Percentiles rank a stretch among this genome's conserved stretches.
Conservation (phyloP, 2,888 invertebrate species). For the Tenthredo scrophulariae region DNA sequence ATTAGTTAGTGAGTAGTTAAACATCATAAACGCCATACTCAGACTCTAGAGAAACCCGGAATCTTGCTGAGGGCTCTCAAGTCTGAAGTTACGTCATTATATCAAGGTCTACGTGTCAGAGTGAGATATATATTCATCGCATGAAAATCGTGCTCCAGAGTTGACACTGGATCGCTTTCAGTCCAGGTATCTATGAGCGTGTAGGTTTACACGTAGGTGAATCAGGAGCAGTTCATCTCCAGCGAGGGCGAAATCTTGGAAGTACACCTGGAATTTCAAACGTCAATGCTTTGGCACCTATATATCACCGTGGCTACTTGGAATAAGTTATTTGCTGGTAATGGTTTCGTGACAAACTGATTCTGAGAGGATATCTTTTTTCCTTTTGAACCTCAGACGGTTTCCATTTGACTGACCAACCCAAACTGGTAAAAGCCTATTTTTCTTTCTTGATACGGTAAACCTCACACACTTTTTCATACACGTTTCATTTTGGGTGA, state of each 20-base stretch:
- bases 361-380: background rate
- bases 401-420: background rate
- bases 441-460: background rate
- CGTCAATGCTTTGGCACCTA: background rate
- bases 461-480: background rate
- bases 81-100: background rate
- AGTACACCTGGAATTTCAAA: background rate
- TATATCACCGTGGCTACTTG: background rate
- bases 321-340: background rate
- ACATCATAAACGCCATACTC: background rate
- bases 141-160: background rate
- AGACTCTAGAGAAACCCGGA: background rate
- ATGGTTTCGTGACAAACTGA: background rate
- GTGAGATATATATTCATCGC: background rate
- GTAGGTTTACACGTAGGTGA: background rate
- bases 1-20: background rate
- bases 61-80: background rate
- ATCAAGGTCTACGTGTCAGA: background rate
- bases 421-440: background rate
- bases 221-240: background rate
- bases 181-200: background rate
- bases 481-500: background rate
- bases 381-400: background rate
- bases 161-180: slow-evolving; percentile 17
- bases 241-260: background rate